phyloP scores from a whole-genome alignment of 92 coral and sea anemone species.

The Palythoa grandiflora region DNA sequence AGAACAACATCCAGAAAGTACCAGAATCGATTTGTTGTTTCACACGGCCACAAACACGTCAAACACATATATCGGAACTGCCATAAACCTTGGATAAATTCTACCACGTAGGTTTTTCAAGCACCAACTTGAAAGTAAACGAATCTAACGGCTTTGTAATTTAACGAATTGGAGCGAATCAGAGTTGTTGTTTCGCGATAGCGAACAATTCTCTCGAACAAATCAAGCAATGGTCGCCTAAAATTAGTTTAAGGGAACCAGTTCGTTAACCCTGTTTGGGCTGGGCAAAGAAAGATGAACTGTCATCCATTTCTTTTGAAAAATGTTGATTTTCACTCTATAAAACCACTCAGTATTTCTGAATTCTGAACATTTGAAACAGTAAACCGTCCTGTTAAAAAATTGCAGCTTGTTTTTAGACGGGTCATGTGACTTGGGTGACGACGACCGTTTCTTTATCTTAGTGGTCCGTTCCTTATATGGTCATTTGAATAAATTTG shows the following conservation, averaged over 20 bases:
- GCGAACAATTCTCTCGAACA: neutral
- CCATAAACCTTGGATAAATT: neutral
- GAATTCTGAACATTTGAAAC: neutral
- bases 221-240: neutral
- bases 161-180: conserved; percentile 19
- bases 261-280: conserved; percentile 12
- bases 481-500: conserved; percentile 32
- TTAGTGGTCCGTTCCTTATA: conserved; percentile 1
- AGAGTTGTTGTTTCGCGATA: conserved; percentile 7
- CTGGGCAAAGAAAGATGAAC: neutral
- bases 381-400: conserved; percentile 18
- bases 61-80: neutral
- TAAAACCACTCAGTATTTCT: conserved; percentile 10
- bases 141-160: neutral
- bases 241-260: neutral
- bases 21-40: conserved; percentile 15
- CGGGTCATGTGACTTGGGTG: conserved; percentile 42
- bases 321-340: conserved; percentile 5
- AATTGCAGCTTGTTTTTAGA: conserved; percentile 27
- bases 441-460: conserved; percentile 24
- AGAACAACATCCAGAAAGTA: conserved; percentile 23
- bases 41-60: conserved; percentile 8
- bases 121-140: neutral
- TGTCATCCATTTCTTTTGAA: neutral
- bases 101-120: neutral